Evolutionary conservation across 2,797 vertebrate genomes (phyloP).

Genomic region (Sus cebifrons): DNA sequence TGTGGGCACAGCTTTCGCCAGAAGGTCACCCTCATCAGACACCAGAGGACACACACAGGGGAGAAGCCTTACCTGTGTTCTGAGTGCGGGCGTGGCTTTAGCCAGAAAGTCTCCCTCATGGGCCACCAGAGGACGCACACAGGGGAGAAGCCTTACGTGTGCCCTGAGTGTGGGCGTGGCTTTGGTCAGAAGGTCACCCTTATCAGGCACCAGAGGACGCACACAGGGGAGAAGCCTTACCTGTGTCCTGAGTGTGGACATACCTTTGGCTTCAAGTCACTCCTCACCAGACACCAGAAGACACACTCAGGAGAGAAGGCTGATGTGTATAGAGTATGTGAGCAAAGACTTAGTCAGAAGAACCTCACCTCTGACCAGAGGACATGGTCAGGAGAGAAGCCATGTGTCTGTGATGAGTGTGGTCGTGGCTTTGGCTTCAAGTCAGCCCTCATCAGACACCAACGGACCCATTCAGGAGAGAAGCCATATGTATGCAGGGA

Average conservation of each 20-base stretch:
- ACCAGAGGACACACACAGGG: constrained; percentile 79
- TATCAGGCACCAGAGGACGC: constrained; percentile 77
- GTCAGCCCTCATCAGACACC: constrained; percentile 70
- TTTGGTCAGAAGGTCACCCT: constrained; percentile 78
- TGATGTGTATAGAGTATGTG: constrained; percentile 24
- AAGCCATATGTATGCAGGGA: not conserved
- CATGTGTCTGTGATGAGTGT: constrained; percentile 74
- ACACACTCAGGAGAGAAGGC: constrained; percentile 71
- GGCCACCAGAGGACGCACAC: constrained; percentile 72
- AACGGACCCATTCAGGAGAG: constrained; percentile 8
- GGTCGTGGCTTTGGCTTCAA: constrained; percentile 67
- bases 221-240: constrained; percentile 78
- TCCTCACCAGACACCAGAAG: constrained; percentile 79
- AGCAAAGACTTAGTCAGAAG: constrained; percentile 34
- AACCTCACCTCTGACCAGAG: constrained; percentile 35
- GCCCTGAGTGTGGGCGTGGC: constrained; percentile 66
- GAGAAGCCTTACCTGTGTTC: constrained; percentile 80
- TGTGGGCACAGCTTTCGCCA: constrained; percentile 78
- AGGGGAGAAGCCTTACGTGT: constrained; percentile 63
- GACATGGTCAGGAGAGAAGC: constrained; percentile 31
- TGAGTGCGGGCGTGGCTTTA: constrained; percentile 74
- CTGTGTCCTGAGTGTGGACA: constrained; percentile 68
- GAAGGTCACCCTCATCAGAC: constrained; percentile 77
- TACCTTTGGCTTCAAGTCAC: constrained; percentile 77
- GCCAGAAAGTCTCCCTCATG: constrained; percentile 73